Conservation (phyloP, 1,140 invertebrate species). For the Calephelis nemesis region DNA sequence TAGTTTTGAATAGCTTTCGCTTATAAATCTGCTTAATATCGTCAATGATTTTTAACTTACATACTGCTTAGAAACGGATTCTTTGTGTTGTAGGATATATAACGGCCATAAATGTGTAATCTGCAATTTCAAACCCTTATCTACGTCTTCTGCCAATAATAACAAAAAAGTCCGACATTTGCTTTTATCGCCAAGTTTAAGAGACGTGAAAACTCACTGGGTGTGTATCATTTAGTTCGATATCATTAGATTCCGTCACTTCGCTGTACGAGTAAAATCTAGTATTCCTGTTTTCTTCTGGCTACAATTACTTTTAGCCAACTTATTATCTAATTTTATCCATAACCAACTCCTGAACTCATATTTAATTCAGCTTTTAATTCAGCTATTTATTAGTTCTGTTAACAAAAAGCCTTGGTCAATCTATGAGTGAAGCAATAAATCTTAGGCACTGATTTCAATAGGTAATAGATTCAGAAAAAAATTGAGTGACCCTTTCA, state of each 20-base stretch:
- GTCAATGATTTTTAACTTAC: not conserved
- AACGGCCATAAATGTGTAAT: too few species aligned
- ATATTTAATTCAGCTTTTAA: not conserved
- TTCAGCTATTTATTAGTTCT: not conserved
- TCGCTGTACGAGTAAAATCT: not conserved
- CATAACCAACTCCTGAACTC: not conserved
- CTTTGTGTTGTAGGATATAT: not conserved
- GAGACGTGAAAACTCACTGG: too few species aligned
- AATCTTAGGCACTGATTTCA: conserved; percentile 3
- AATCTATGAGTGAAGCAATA: conserved; percentile 22
- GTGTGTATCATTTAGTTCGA: too few species aligned
- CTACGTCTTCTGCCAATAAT: too few species aligned
- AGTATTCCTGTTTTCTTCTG: not conserved
- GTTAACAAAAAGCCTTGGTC: conserved; percentile 24
- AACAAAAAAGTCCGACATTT: too few species aligned
- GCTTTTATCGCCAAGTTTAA: too few species aligned
- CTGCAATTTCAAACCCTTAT: too few species aligned
- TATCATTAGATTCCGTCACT: not conserved
- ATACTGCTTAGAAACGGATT: not conserved
- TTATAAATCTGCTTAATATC: not conserved
- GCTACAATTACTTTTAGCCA: not conserved
- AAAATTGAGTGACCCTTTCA: not conserved
- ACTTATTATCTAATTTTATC: not conserved
- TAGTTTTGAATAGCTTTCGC: not conserved
- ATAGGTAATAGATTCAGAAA: conserved; percentile 7